Percentiles rank a stretch among this genome's conserved stretches.
phyloP scores from a whole-genome alignment of 2,113 vertebrate genomes.

The Herpetotheres cachinnans region DNA sequence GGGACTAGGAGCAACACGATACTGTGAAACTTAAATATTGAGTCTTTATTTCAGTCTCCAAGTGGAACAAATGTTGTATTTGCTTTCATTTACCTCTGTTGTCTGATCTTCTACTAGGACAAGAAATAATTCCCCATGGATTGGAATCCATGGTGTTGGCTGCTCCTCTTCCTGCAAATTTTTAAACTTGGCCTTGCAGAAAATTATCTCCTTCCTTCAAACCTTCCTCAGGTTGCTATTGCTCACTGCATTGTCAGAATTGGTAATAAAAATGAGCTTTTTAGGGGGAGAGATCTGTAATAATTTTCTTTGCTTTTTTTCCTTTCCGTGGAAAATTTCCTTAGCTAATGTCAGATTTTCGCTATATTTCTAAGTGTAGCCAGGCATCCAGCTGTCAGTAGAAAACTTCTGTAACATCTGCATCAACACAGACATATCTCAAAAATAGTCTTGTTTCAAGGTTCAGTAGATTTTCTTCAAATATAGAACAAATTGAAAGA shows the following conservation, averaged over 20 bases:
- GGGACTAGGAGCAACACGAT: not conserved
- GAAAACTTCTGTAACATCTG: not conserved
- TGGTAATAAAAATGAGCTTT: not conserved
- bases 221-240: not conserved
- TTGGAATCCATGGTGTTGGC: rapidly evolving
- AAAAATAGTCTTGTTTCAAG: not conserved
- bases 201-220: not conserved
- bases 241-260: not conserved
- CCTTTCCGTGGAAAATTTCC: not conserved
- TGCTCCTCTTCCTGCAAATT: not conserved
- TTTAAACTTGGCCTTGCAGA: not conserved
- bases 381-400: not conserved
- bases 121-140: not conserved
- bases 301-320: not conserved
- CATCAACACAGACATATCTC: not conserved
- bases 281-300: not conserved
- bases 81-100: not conserved
- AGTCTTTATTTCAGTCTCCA: not conserved
- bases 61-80: not conserved
- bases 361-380: not conserved
- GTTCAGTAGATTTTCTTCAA: not conserved
- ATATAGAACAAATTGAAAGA: not conserved
- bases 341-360: not conserved
- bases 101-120: not conserved
- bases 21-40: not conserved